A percentile compares a stretch with the other conserved stretches of the same genome.
These are phyloP conservation scores for Dryobotodes eremita DNA, from an alignment of 2,888 invertebrate genomes.

Conservation along the genomic window DNA sequence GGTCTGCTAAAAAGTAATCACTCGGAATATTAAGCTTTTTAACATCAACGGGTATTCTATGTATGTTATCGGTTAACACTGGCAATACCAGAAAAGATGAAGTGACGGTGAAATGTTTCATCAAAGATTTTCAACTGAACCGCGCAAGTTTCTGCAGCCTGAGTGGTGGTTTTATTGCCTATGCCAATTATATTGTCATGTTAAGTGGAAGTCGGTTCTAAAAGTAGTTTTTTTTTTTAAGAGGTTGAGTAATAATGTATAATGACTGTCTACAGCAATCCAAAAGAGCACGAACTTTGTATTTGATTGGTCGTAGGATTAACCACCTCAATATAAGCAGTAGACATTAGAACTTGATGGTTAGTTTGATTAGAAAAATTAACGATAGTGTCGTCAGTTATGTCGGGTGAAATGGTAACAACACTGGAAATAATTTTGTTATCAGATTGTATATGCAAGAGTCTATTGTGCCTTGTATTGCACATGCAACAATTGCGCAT, in stretches of 20 bases:
- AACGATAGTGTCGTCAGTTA: slow-evolving; percentile 1
- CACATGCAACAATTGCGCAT: too few species aligned
- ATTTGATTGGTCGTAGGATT: not conserved
- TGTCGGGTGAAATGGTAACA: not conserved
- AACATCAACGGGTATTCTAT: slow-evolving; percentile 2
- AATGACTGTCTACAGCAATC: too few species aligned
- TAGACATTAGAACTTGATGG: slow-evolving; percentile 1
- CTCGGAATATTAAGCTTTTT: slow-evolving; percentile 7
- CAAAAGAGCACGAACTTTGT: not conserved
- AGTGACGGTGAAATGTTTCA: slow-evolving; percentile 1
- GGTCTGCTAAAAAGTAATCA: not conserved
- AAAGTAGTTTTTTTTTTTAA: too few species aligned
- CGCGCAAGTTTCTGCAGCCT: slow-evolving; percentile 28
- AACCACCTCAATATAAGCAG: not conserved
- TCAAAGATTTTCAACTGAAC: slow-evolving; percentile 6
- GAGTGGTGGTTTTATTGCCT: slow-evolving; percentile 9
- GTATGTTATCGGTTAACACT: slow-evolving; percentile 11
- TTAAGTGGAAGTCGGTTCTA: not conserved
- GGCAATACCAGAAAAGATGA: slow-evolving; percentile 10
- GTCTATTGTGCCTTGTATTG: too few species aligned
- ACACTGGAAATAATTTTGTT: too few species aligned
- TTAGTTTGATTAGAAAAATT: slow-evolving; percentile 1
- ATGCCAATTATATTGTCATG: slow-evolving; percentile 31
- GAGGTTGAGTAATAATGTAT: too few species aligned
- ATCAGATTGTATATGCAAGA: too few species aligned